Conservation (phyloP, 2,888 invertebrate genomes). For the Eretmocerus hayati region DNA sequence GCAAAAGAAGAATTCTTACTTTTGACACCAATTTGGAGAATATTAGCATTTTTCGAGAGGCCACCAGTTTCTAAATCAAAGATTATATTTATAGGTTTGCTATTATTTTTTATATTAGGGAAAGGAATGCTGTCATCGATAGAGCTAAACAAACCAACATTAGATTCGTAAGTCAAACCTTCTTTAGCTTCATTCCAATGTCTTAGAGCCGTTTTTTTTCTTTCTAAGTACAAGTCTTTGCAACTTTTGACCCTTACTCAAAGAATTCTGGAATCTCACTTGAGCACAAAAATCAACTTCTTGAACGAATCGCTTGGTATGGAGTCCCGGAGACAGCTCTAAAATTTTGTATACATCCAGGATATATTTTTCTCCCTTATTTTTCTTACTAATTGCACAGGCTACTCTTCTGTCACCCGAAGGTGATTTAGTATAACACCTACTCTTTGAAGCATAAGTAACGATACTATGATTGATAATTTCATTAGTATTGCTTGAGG, state of each 20-base stretch:
- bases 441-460: slow-evolving; percentile 9
- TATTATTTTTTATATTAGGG: not conserved
- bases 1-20: slow-evolving; percentile 4
- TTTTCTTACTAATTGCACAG: slow-evolving; percentile 6
- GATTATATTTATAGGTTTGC: not conserved
- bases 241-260: not conserved
- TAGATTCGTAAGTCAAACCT: slow-evolving; percentile 16
- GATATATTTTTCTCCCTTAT: slow-evolving; percentile 9
- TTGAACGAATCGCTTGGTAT: not conserved
- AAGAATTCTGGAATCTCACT: slow-evolving; percentile 4
- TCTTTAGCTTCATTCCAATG: slow-evolving; percentile 17
- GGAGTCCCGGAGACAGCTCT: slow-evolving; percentile 5
- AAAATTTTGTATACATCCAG: not conserved
- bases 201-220: slow-evolving; percentile 14
- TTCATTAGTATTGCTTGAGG: slow-evolving; percentile 13
- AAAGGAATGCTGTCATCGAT: not conserved
- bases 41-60: slow-evolving; percentile 3
- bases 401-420: slow-evolving; percentile 2
- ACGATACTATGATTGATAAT: slow-evolving; percentile 6
- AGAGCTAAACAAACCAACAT: slow-evolving; percentile 13
- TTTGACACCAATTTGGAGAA: slow-evolving; percentile 18
- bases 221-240: slow-evolving; percentile 11
- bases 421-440: slow-evolving; percentile 3
- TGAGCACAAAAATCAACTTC: not conserved
- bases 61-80: slow-evolving; percentile 8